phyloP scores from a whole-genome alignment of 1,140 invertebrate genomes.

The Eriosoma lanigerum region DNA sequence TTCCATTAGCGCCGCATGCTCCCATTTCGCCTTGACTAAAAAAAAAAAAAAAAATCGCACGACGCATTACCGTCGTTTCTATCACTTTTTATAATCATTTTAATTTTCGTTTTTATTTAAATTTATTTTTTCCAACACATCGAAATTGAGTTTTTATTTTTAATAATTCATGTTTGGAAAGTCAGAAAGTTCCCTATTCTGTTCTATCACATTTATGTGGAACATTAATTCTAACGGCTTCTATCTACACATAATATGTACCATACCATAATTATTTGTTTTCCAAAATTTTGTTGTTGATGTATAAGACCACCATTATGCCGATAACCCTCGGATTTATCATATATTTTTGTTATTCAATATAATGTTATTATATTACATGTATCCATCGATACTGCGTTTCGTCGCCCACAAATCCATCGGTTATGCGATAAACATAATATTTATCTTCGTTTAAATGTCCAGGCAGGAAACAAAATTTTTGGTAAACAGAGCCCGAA shows the following conservation, averaged over 20 bases:
- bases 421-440: neutral
- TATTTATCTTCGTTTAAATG: neutral
- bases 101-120: neutral
- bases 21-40: slow-evolving; percentile 21
- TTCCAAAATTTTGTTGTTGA: neutral
- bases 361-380: too few relatives aligned
- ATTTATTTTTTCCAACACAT: neutral
- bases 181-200: neutral
- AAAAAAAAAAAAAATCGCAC: slow-evolving; percentile 34
- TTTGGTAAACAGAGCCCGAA: neutral
- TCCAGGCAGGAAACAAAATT: neutral
- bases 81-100: slow-evolving; percentile 19
- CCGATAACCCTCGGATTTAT: neutral
- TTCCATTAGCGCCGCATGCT: slow-evolving; percentile 50
- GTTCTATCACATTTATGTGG: slow-evolving; percentile 12
- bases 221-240: too few relatives aligned
- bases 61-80: slow-evolving; percentile 37
- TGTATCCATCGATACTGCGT: too few relatives aligned
- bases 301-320: neutral
- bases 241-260: too few relatives aligned
- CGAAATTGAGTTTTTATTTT: slow-evolving; percentile 12
- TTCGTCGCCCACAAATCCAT: too few relatives aligned
- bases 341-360: too few relatives aligned
- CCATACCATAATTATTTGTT: too few relatives aligned
- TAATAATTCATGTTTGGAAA: neutral